A percentile compares a stretch with the other conserved stretches of the same genome.
phyloP scores from a whole-genome alignment of 2,888 invertebrate species.

The Himalopsyche japonica region DNA sequence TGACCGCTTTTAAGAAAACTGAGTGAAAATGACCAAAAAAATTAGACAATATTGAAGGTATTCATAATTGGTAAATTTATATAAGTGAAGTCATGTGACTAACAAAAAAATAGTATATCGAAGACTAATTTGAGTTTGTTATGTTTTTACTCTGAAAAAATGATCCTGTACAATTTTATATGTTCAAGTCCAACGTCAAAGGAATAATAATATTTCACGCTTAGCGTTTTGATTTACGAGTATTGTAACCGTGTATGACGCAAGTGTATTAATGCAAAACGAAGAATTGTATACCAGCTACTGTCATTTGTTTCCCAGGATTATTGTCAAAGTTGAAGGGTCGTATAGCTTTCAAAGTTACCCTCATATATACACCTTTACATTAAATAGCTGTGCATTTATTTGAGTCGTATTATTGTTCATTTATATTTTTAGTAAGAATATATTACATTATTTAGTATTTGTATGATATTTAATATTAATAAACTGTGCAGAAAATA shows the following conservation, averaged over 20 bases:
- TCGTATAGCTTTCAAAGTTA: not conserved
- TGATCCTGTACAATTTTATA: not conserved
- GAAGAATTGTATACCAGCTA: not conserved
- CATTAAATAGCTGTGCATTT: not conserved
- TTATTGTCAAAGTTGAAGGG: not conserved
- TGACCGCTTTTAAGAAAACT: no score
- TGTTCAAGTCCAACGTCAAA: not conserved
- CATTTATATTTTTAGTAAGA: not conserved
- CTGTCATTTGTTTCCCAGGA: not conserved
- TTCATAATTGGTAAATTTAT: no score
- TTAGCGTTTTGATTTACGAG: constrained; percentile 10
- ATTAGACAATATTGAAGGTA: no score
- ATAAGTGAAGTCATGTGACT: no score
- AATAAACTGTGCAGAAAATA: no score
- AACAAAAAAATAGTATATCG: not conserved
- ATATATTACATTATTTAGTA: no score
- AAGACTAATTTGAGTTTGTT: not conserved
- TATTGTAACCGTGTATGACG: not conserved
- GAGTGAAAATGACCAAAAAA: no score
- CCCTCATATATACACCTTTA: not conserved
- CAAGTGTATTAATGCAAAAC: constrained; percentile 13
- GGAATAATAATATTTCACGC: constrained; percentile 11
- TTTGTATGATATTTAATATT: no score
- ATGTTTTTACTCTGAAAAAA: not conserved
- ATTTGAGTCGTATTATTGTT: not conserved